A percentile compares a stretch with the other conserved stretches of the same genome.
Conservation (phyloP, 2,888 invertebrate genomes). For the Napeogenes sylphis region DNA sequence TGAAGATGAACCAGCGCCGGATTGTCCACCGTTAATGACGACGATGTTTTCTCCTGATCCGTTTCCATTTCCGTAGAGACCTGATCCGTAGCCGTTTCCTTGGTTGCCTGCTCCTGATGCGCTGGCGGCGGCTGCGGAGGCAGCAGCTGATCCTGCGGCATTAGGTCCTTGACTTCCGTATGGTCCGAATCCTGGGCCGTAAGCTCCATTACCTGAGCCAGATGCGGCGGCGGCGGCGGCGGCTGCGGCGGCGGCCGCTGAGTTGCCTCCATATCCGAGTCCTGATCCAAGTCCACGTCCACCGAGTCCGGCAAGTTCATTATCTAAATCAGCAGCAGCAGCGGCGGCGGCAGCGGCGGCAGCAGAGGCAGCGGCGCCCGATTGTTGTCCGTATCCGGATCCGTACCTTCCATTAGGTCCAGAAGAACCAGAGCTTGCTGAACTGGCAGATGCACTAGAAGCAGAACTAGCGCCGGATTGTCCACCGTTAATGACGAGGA, state of each 20-base stretch:
- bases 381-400: slow-evolving; percentile 5
- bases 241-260: slow-evolving; percentile 14
- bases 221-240: slow-evolving; percentile 9
- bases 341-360: not conserved
- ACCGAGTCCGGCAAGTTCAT: not conserved
- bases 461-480: slow-evolving; percentile 8
- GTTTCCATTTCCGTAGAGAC: not conserved
- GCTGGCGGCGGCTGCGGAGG: slow-evolving; percentile 15
- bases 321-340: not conserved
- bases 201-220: not conserved
- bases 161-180: slow-evolving; percentile 9
- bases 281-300: not conserved
- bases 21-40: not conserved
- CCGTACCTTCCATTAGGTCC: not conserved
- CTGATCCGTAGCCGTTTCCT: slow-evolving; percentile 2
- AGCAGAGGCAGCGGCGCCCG: not conserved
- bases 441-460: slow-evolving; percentile 7
- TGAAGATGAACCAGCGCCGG: slow-evolving; percentile 10
- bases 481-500: slow-evolving; percentile 4
- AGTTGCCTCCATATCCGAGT: slow-evolving; percentile 1
- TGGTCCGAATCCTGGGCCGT: slow-evolving; percentile 1
- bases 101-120: slow-evolving; percentile 9
- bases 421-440: slow-evolving; percentile 12
- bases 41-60: not conserved
- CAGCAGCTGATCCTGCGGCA: not conserved